Base-by-base conservation (phyloP, 2,113 vertebrate genomes). In the Tiliqua scincoides region DNA sequence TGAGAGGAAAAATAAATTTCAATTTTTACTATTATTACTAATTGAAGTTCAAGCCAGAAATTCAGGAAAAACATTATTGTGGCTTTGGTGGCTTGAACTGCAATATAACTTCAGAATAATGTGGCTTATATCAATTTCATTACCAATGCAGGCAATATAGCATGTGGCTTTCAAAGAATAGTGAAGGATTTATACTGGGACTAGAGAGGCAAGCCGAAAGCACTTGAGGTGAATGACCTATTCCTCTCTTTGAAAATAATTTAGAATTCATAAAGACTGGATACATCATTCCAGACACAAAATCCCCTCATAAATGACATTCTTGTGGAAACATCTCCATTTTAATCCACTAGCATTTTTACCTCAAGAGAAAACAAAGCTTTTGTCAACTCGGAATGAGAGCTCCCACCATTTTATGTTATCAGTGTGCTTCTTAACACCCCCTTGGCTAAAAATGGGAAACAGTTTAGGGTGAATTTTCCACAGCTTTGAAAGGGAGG, bases 391-490 rank as follows among this genome's bases (percentile, higher is more conserved):
- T 89, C 75, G 48, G 37, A 15, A 35, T 1, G 77, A 30, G 27
- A 25, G 0, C 74, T 81, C 68, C 76, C 15, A 9, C 70, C 7
- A 25, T 63, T 89, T 92, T 84, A 73, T 27, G 70, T n/a, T 15
- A 87, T 86, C 6, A 25, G 20, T 63, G 9, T 43, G 40, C 43
- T 48, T 48, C 40, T 10, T 77, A 79, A 71, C 76, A 61, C 6
- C 23, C 54, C 0, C 3, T 90, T 86, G 2, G 9, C 14, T 73
- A 9, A 81, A 85, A 84, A 82, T 43, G 4, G 78, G 11, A 25
- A 89, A 40, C 25, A 37, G 2, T 71, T 85, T 81, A 35, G 88
- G 54, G 2, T 32, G 59, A 80, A 65, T 79, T 85, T 87, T 68
- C 78, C 82, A 17, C 3, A 85, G 8, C 1, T 77, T 89, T 82